Evolutionary conservation across 2,797 vertebrate genomes (phyloP), one percentile per base, ranked within the genome.

Genomic region (Anguilla megastoma): DNA sequence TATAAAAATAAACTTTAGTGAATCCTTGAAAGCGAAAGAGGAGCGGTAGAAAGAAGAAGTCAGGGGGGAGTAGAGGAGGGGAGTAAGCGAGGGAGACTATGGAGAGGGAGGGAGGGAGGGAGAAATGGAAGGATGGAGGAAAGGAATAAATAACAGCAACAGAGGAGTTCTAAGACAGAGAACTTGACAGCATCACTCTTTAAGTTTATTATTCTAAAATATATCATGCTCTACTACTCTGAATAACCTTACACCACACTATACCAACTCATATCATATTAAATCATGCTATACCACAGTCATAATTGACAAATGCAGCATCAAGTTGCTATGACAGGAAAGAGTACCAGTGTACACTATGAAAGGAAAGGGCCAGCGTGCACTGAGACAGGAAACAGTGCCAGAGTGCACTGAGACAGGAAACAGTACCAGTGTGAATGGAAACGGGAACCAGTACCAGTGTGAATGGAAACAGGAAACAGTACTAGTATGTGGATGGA

Each of bases 51-150:
- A 83, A 69, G 76, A 21, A 2, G 56, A 45, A 60, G 89, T 89
- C 85, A 89, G 21, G 30, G 50, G 10, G 36, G 85, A 58, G 86
- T 12, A 85, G 71, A 84, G 18, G 36, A 60, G 9, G 18, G 30
- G 30, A 74, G 18, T 30, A 18, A 86, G 9, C 45, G 30, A 24
- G 24, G 60, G 24, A 24, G 21, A 24, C 16, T 41, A 41, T 18
- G 69, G 4, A 36, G 69, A 71, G n/a, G 24, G 36, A 16, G n/a
- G 86, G 83, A 48, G 50, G 10, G 24, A n/a, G 84, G 63, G 48
- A 91, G 50, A 79, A 54, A 84, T 16, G 84, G 56, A 88, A 85
- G 87, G 66, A 87, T 48, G 63, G 84, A 82, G 30, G 56, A 45
- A 27, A n/a, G 86, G 10, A 36, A 14, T 16, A 10, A 79, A 33